Percentiles rank a stretch among this genome's conserved stretches.
Conservation (phyloP, 2,113 vertebrate genomes). For the Empidonax alnorum region DNA sequence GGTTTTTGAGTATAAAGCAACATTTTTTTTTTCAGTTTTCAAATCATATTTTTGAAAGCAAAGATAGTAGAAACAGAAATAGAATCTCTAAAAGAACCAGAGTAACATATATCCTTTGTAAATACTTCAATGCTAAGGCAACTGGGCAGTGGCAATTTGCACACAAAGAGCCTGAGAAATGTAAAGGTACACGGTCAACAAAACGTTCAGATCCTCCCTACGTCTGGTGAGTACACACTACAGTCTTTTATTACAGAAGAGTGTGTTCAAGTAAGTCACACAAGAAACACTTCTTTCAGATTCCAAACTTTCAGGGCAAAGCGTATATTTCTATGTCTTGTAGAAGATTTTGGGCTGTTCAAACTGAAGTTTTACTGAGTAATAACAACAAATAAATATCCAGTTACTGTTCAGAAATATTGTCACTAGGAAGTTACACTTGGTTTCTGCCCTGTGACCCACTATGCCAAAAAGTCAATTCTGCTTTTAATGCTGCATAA, state of each 20-base stretch:
- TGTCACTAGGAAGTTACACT: background rate
- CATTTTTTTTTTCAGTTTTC: background rate
- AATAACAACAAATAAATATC: background rate
- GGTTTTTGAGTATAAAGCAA: background rate
- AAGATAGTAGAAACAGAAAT: background rate
- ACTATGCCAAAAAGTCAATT: background rate
- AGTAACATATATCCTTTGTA: background rate
- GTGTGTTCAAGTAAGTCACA: background rate
- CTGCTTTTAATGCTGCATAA: background rate
- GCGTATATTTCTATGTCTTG: background rate
- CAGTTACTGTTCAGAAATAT: background rate
- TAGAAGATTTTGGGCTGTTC: background rate
- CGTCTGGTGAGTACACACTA: rapidly evolving
- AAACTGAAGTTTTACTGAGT: background rate
- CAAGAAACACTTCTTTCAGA: background rate
- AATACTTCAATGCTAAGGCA: background rate
- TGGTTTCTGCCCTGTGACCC: background rate
- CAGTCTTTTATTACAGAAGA: background rate
- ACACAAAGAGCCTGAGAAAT: background rate
- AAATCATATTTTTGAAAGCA: background rate
- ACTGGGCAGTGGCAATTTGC: background rate
- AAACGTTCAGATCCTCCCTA: background rate
- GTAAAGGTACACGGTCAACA: background rate
- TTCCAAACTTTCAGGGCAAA: background rate
- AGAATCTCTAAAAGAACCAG: background rate